Percentiles rank a stretch among this genome's conserved stretches.
Evolutionary conservation across 2,113 vertebrate genomes (phyloP).

Genomic region (Thunnus thynnus): DNA sequence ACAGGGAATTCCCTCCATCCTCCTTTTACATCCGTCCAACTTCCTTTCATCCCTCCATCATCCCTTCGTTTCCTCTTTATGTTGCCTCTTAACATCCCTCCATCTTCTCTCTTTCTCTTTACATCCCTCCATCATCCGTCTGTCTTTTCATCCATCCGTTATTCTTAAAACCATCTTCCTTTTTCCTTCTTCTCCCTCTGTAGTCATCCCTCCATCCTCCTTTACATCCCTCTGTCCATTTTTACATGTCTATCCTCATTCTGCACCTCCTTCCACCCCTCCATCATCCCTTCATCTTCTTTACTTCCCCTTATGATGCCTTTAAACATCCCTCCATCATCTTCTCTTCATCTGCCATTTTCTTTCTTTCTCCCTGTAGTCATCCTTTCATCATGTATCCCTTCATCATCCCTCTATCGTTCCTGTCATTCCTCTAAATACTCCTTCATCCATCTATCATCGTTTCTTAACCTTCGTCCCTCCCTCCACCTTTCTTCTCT

Average conservation of each 20-base stretch:
- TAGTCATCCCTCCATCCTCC: background rate
- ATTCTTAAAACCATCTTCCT: accelerated
- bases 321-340: background rate
- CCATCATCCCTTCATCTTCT: background rate
- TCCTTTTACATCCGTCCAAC: background rate
- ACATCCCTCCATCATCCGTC: background rate
- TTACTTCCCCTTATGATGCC: background rate
- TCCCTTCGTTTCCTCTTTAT: background rate
- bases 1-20: constrained; percentile 79
- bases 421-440: background rate
- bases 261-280: background rate
- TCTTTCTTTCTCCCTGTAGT: background rate
- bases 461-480: too few relatives aligned
- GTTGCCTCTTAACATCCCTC: background rate
- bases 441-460: too few relatives aligned
- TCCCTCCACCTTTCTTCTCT: background rate
- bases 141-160: background rate
- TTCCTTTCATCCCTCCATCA: background rate
- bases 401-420: background rate
- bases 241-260: background rate
- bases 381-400: background rate
- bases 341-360: background rate
- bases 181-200: background rate
- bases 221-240: background rate
- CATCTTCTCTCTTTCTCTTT: background rate